Conservation (phyloP, 2,113 vertebrate genomes). For the Microtus richardsoni region DNA sequence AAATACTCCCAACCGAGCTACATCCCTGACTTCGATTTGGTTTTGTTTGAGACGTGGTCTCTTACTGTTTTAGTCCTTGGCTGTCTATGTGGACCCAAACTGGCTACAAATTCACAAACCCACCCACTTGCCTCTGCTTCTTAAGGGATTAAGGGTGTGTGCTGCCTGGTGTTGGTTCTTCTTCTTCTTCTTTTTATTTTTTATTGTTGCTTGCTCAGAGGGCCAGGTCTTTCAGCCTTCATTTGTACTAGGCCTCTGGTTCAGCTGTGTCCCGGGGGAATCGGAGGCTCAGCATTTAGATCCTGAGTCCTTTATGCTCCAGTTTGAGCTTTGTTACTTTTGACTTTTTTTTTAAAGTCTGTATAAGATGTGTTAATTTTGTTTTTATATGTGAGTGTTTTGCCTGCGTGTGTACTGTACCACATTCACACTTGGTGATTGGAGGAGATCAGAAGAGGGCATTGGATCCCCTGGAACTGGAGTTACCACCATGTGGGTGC, state of each 20-base stretch:
- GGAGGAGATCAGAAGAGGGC: background rate
- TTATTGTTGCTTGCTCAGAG: background rate
- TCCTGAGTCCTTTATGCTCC: background rate
- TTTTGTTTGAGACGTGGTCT: background rate
- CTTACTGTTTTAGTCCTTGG: background rate
- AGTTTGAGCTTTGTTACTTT: constrained; percentile 12
- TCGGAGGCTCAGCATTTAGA: background rate
- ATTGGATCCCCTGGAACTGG: background rate
- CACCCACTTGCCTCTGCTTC: background rate
- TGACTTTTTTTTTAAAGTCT: background rate
- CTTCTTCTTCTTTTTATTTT: too few species aligned
- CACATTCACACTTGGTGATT: background rate
- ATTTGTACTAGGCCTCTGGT: background rate
- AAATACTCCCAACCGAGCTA: background rate
- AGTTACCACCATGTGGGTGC: background rate
- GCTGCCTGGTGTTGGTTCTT: background rate
- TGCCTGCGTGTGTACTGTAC: background rate
- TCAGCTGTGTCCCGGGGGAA: background rate
- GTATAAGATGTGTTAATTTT: background rate
- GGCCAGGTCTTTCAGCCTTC: background rate
- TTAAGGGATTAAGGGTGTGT: background rate
- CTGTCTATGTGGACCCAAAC: background rate
- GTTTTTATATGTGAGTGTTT: background rate
- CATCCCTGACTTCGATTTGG: background rate
- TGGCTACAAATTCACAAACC: background rate